Conservation (phyloP, 2,113 vertebrate species). For the Lepisosteus osseus region DNA sequence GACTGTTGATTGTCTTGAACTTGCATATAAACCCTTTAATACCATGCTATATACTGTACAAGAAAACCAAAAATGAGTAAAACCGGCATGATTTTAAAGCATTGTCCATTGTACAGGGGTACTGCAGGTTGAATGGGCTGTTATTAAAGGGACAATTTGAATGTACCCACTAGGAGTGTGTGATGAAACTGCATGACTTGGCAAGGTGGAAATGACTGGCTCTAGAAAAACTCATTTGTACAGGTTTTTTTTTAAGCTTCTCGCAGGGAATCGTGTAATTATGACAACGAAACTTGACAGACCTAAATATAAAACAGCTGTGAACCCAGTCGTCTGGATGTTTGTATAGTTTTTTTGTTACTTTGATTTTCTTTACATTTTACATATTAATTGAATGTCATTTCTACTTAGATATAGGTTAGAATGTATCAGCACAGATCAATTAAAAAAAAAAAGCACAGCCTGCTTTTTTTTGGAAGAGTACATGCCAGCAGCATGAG, state of each 20-base stretch:
- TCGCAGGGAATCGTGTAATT: background rate
- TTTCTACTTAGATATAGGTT: background rate
- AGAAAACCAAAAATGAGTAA: slow-evolving; percentile 6
- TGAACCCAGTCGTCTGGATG: background rate
- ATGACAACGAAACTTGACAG: slow-evolving; percentile 3
- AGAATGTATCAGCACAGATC: background rate
- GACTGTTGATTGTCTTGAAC: slow-evolving; percentile 1
- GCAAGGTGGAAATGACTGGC: background rate
- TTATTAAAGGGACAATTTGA: background rate
- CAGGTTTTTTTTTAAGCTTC: background rate
- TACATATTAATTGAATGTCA: background rate
- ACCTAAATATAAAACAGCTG: background rate
- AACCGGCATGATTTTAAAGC: background rate
- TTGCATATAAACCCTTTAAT: background rate
- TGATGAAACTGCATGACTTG: background rate
- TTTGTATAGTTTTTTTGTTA: background rate
- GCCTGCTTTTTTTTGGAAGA: no score
- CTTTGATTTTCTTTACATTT: slow-evolving; percentile 7
- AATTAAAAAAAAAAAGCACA: no score
- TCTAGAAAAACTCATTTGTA: background rate
- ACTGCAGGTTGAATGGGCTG: background rate
- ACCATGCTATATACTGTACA: background rate
- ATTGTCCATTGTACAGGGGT: background rate
- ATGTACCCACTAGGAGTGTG: background rate
- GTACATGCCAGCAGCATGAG: no score